Percentiles rank a stretch among this genome's conserved stretches.
These are phyloP conservation scores for Narcine bancroftii DNA, from an alignment of 2,113 vertebrate genomes.

Conservation along the genomic window DNA sequence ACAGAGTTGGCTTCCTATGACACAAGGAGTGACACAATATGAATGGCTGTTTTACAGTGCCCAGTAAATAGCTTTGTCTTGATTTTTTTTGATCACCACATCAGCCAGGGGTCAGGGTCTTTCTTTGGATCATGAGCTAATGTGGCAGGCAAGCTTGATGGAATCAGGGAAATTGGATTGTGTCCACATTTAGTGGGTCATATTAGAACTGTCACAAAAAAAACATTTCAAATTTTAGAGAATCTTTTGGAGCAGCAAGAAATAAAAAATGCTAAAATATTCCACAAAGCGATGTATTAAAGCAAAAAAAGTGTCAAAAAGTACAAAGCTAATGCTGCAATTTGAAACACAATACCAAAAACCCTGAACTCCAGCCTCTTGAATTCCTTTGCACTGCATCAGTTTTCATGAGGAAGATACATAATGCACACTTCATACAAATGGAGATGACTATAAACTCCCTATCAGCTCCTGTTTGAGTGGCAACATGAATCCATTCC, in stretches of 20 bases:
- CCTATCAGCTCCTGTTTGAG: too few species aligned
- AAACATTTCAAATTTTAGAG: slow-evolving; percentile 84
- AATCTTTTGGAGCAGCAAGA: slow-evolving; percentile 77
- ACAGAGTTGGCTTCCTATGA: neutral
- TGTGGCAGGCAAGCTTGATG: slow-evolving; percentile 85
- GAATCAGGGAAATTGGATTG: slow-evolving; percentile 99
- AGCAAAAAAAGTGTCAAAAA: slow-evolving; percentile 41
- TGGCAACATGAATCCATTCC: too few species aligned
- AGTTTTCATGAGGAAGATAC: neutral
- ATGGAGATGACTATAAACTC: neutral
- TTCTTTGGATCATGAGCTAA: slow-evolving; percentile 71
- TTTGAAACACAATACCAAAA: slow-evolving; percentile 21
- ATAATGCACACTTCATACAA: neutral
- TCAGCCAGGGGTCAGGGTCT: slow-evolving; percentile 65
- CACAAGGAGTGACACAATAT: slow-evolving; percentile 2
- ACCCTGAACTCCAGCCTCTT: neutral
- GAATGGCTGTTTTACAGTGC: slow-evolving; percentile 33
- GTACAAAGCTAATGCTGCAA: slow-evolving; percentile 3
- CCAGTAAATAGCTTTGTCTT: slow-evolving; percentile 37
- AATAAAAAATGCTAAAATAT: slow-evolving; percentile 48
- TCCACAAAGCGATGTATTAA: slow-evolving; percentile 62
- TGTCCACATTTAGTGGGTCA: slow-evolving; percentile 80
- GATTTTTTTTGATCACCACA: slow-evolving; percentile 50
- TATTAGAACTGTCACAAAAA: slow-evolving; percentile 66
- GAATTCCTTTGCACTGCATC: neutral